Evolutionary conservation across 1,140 invertebrate species (phyloP).

Genomic region (Leptinotarsa texana): DNA sequence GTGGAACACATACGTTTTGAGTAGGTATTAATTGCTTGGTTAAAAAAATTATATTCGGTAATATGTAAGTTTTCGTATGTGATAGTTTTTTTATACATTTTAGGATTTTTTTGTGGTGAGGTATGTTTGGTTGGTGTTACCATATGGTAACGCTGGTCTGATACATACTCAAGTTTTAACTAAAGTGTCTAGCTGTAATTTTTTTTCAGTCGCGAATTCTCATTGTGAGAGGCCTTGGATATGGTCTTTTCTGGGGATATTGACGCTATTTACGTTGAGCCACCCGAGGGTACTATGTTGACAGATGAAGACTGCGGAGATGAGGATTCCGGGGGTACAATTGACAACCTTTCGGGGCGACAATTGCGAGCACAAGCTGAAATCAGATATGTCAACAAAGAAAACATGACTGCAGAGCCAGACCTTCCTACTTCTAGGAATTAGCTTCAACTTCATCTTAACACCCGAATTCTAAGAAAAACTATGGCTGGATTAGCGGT

Average conservation of each 20-base stretch:
- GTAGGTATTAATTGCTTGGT: no score
- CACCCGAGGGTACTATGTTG: background rate
- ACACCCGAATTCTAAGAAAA: background rate
- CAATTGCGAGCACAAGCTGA: background rate
- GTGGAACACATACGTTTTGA: no score
- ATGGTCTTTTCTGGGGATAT: no score
- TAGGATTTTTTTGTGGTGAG: slow-evolving; percentile 1
- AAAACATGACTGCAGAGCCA: slow-evolving; percentile 1
- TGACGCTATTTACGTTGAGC: background rate
- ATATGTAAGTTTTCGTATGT: no score
- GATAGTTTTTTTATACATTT: no score
- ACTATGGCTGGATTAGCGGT: no score
- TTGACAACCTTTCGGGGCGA: background rate
- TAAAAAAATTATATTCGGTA: no score
- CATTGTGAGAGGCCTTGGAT: no score
- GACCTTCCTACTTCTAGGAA: background rate
- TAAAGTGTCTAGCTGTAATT: no score
- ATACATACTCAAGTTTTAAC: background rate
- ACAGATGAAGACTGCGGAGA: slow-evolving; percentile 5
- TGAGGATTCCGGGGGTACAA: background rate
- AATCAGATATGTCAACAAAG: background rate
- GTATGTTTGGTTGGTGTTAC: background rate
- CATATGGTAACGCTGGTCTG: background rate
- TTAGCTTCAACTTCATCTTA: background rate
- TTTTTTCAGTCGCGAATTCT: no score